phyloP scores from a whole-genome alignment of 2,797 vertebrate species.

The Chromis chromis region DNA sequence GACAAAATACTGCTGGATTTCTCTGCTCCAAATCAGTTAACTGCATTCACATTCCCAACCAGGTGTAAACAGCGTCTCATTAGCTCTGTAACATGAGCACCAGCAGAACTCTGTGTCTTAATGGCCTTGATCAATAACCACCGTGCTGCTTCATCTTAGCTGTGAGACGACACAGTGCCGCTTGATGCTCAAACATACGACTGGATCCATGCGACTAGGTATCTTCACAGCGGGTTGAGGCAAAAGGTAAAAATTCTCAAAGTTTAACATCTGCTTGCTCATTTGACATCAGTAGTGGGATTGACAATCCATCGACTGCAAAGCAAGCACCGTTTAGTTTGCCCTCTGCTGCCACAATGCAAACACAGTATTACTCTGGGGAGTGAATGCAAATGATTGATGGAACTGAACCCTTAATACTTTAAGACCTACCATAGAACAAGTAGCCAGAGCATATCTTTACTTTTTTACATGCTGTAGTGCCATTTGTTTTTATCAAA shows the following conservation, averaged over 20 bases:
- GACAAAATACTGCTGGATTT: slow-evolving; percentile 16
- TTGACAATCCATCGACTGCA: slow-evolving; percentile 48
- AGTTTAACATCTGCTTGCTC: slow-evolving; percentile 40
- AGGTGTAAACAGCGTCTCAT: slow-evolving; percentile 43
- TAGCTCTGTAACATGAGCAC: slow-evolving; percentile 37
- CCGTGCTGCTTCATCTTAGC: slow-evolving; percentile 27
- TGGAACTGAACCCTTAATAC: neutral
- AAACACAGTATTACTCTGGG: slow-evolving; percentile 33
- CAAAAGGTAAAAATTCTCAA: slow-evolving; percentile 25
- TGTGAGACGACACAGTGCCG: slow-evolving; percentile 21
- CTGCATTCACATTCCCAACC: slow-evolving; percentile 40
- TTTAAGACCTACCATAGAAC: too few relatives aligned
- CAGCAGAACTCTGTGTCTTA: slow-evolving; percentile 30
- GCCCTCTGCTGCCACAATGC: slow-evolving; percentile 38
- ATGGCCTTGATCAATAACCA: slow-evolving; percentile 56
- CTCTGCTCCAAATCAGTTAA: slow-evolving; percentile 30
- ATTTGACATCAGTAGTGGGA: slow-evolving; percentile 34
- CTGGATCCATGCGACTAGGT: neutral
- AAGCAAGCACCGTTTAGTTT: slow-evolving; percentile 29
- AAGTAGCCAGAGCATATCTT: too few relatives aligned
- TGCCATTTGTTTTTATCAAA: too few relatives aligned
- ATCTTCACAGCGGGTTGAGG: slow-evolving; percentile 9
- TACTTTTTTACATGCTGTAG: too few relatives aligned
- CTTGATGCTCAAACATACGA: slow-evolving; percentile 14
- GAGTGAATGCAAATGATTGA: slow-evolving; percentile 27